Base-by-base conservation (phyloP, 2,797 vertebrate species). In the Tangara arthus region DNA sequence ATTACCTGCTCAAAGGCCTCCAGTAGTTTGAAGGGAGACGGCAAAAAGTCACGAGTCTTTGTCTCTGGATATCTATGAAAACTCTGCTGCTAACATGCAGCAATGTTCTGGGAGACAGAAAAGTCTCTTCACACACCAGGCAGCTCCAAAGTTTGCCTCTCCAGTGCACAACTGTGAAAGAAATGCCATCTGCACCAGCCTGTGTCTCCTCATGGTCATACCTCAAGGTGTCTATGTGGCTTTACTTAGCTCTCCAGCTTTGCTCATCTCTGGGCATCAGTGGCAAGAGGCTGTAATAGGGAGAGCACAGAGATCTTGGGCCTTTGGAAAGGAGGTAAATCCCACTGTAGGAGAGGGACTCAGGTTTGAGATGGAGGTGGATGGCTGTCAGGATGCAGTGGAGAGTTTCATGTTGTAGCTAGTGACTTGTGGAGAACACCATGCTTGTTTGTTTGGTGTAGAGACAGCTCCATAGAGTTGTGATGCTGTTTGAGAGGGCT, bases 251-350 rank as follows among this genome's bases (percentile, higher is more conserved):
- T 69, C 28, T 92, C 19, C 50, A 44, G 6, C 70, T 79, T 81
- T 3, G 7, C 53, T 41, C 0, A 0, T 52, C 44, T 78, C 53
- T 2, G 3, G 46, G 27, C 39, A 52, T 28, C 47, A 34, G 60
- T 2, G 8, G 18, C 39, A 75, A 47, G 24, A 76, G 23, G 24
- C 16, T 52, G 57, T 32, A 20, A 14, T 3, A 75, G 27, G 27
- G 19, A 76, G 57, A 55, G 16, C 41, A 44, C 21, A 49, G 66
- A 65, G 21, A 69, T 8, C 42, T 28, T 57, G 39, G 19, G 21
- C 17, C 32, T 90, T 69, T 42, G 52, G n/a, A 39, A 46, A 34
- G 22, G n/a, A 89, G 13, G 6, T 9, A 69, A 88, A 15, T 50
- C 16, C 15, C 12, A 20, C 9, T 73, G n/a, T 9, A 55, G 49